Conservation (phyloP, 2,888 invertebrate species). For the Drosophila prostipennis region DNA sequence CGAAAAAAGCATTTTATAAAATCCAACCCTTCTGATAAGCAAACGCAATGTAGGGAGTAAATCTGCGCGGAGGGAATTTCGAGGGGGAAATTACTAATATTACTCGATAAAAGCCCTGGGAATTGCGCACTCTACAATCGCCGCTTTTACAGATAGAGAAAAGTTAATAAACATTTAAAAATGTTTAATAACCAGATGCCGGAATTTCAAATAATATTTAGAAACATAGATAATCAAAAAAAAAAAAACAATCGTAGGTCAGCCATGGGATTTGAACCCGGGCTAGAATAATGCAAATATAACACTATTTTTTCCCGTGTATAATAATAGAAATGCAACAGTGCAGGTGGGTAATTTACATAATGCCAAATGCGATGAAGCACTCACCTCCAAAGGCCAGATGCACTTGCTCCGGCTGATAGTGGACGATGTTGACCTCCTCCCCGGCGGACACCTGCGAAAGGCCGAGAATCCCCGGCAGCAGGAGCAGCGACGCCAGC, state of each 20-base stretch:
- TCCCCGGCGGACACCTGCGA: not conserved
- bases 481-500: constrained; percentile 22
- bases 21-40: not conserved
- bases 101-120: not conserved
- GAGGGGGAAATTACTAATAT: not conserved
- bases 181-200: too few relatives aligned
- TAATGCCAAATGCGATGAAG: not conserved
- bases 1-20: too few relatives aligned
- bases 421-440: constrained; percentile 78
- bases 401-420: constrained; percentile 89
- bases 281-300: too few relatives aligned
- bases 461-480: constrained; percentile 15
- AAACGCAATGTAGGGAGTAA: not conserved
- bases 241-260: too few relatives aligned
- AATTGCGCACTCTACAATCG: constrained; percentile 1
- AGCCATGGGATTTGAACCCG: not conserved
- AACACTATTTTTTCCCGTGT: not conserved
- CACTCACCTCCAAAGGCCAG: constrained; percentile 87
- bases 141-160: not conserved
- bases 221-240: not conserved
- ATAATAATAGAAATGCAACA: constrained; percentile 4
- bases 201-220: too few relatives aligned
- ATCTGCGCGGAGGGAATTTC: not conserved
- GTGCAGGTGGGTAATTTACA: constrained; percentile 7
- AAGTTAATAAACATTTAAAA: too few relatives aligned